Percentiles rank a stretch among this genome's conserved stretches.
These are phyloP conservation scores for Acinonyx jubatus DNA, from an alignment of 2,113 vertebrate species.

Conservation along the genomic window DNA sequence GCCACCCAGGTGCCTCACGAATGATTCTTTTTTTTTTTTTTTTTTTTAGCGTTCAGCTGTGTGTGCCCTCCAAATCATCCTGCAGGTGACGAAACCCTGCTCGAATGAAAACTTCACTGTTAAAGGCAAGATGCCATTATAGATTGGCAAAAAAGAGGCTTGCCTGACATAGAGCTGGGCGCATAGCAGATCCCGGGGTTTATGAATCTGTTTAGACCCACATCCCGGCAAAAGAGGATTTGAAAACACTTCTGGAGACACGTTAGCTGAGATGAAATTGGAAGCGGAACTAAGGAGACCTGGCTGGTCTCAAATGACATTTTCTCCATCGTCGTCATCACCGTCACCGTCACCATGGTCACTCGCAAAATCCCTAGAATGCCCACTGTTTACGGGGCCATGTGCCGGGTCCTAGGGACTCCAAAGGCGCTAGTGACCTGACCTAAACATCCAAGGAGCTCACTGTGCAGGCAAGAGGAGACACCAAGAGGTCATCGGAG, in stretches of 20 bases:
- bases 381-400: neutral
- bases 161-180: neutral
- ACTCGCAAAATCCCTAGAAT: neutral
- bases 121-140: neutral
- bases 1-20: no score
- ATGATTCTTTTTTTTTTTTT: no score
- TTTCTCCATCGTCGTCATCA: neutral
- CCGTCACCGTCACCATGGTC: neutral
- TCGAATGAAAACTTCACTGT: neutral
- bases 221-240: neutral
- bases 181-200: neutral
- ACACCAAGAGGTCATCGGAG: neutral
- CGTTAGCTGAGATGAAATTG: neutral
- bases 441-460: neutral
- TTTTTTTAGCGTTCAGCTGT: neutral
- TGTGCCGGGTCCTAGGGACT: neutral
- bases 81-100: neutral
- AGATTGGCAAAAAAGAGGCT: neutral
- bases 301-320: neutral
- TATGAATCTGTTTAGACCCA: neutral
- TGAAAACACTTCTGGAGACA: neutral
- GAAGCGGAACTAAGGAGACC: neutral
- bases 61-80: neutral
- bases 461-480: neutral
- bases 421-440: neutral